phyloP scores from a whole-genome alignment of 2,888 invertebrate genomes.

The Agapostemon virescens region DNA sequence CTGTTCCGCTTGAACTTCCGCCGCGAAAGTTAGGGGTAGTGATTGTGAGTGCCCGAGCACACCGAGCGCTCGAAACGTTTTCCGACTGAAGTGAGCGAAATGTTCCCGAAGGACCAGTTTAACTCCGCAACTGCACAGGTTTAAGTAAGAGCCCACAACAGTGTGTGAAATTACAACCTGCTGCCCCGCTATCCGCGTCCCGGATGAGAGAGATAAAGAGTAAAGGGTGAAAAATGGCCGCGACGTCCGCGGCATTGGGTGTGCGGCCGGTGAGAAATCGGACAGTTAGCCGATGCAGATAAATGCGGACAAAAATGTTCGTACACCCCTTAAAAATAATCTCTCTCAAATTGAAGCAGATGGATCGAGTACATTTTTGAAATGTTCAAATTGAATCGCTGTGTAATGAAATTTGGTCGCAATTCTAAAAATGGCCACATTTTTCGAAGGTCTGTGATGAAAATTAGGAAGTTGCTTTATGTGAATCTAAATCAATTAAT shows the following conservation, averaged over 20 bases:
- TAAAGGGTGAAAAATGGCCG: neutral
- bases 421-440: too few relatives aligned
- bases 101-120: constrained; percentile 8
- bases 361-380: too few relatives aligned
- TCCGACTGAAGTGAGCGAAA: neutral
- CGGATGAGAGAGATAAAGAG: neutral
- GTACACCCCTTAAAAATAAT: too few relatives aligned
- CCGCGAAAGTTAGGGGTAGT: constrained; percentile 7
- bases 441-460: too few relatives aligned
- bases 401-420: too few relatives aligned
- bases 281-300: neutral
- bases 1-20: constrained; percentile 15
- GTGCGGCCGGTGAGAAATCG: too few relatives aligned
- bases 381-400: too few relatives aligned
- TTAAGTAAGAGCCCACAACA: constrained; percentile 15
- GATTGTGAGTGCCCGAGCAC: neutral
- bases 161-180: constrained; percentile 4
- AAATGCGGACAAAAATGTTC: too few relatives aligned
- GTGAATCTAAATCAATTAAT: too few relatives aligned
- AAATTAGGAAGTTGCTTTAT: too few relatives aligned
- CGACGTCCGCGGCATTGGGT: neutral
- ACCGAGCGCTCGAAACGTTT: neutral
- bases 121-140: constrained; percentile 5
- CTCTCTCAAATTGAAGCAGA: too few relatives aligned
- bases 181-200: neutral